A percentile compares a stretch with the other conserved stretches of the same genome.
These are phyloP conservation scores for Mus spretus DNA, from an alignment of 2,797 vertebrate genomes.

Conservation along the genomic window DNA sequence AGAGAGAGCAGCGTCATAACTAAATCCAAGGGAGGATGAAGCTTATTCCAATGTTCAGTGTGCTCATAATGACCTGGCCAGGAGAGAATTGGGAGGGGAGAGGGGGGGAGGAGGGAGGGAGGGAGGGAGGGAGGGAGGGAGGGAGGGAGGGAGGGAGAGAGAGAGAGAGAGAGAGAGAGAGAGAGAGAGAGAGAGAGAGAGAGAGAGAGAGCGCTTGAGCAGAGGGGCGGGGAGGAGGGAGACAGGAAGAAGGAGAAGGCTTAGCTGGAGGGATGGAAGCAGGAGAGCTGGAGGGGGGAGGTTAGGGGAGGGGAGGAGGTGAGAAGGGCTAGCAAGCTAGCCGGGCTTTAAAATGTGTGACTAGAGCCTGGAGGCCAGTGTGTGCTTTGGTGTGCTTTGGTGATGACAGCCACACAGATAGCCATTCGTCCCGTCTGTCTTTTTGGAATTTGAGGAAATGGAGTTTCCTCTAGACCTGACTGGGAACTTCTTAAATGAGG, in stretches of 20 bases:
- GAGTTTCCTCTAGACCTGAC: background rate
- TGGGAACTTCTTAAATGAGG: background rate
- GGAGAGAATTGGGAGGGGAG: too few relatives aligned
- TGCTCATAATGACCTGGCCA: too few relatives aligned
- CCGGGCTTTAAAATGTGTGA: background rate
- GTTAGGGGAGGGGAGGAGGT: background rate
- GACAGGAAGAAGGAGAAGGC: background rate
- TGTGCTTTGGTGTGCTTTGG: background rate
- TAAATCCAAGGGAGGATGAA: background rate
- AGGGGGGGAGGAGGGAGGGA: background rate
- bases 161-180: too few relatives aligned
- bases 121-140: background rate
- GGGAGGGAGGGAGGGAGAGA: background rate
- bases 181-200: background rate
- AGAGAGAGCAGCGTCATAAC: background rate
- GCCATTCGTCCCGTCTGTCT: background rate
- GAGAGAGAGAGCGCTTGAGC: background rate
- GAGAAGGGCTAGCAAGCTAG: background rate
- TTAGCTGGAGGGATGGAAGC: background rate
- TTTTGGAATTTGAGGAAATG: background rate
- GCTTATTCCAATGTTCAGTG: too few relatives aligned
- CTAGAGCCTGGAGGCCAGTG: background rate
- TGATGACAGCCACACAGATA: background rate
- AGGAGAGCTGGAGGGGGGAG: background rate
- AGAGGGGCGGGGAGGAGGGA: accelerated